Conservation (phyloP, 2,888 invertebrate genomes). For the Dryomyza anilis region DNA sequence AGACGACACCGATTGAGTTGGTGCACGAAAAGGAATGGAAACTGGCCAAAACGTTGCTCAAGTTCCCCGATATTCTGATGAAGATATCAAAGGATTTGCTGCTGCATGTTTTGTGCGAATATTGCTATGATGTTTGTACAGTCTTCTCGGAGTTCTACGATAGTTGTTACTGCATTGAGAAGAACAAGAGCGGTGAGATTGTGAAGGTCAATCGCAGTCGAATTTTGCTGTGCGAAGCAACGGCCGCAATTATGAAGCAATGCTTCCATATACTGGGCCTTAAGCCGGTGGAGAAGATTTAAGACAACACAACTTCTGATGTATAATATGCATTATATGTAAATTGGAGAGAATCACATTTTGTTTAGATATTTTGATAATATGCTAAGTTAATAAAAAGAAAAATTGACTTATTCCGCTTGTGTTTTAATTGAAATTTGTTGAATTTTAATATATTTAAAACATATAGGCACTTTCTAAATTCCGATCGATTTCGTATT, state of each 20-base stretch:
- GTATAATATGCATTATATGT: background rate
- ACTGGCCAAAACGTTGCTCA: slow-evolving; percentile 82
- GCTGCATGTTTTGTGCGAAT: slow-evolving; percentile 91
- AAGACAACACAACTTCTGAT: slow-evolving; percentile 46
- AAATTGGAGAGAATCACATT: background rate
- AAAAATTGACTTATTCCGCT: background rate
- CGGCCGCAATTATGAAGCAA: slow-evolving; percentile 83
- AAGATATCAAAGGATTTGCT: slow-evolving; percentile 82
- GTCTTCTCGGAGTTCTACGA: slow-evolving; percentile 97
- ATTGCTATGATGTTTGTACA: slow-evolving; percentile 91
- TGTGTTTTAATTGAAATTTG: too few species aligned
- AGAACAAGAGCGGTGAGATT: slow-evolving; percentile 80
- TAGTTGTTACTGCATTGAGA: slow-evolving; percentile 95
- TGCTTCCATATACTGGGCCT: slow-evolving; percentile 92
- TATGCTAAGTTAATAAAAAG: slow-evolving; percentile 10
- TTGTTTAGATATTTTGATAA: slow-evolving; percentile 13
- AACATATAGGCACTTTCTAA: too few species aligned
- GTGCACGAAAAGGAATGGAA: slow-evolving; percentile 95
- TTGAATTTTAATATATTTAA: too few species aligned
- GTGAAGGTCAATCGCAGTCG: slow-evolving; percentile 83
- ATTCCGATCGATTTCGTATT: too few species aligned
- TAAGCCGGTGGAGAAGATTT: slow-evolving; percentile 91
- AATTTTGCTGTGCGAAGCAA: slow-evolving; percentile 89
- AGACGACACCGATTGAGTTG: slow-evolving; percentile 68
- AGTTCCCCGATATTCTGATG: slow-evolving; percentile 85